Conservation (phyloP, 2,888 invertebrate species). For the Acleris laterana region DNA sequence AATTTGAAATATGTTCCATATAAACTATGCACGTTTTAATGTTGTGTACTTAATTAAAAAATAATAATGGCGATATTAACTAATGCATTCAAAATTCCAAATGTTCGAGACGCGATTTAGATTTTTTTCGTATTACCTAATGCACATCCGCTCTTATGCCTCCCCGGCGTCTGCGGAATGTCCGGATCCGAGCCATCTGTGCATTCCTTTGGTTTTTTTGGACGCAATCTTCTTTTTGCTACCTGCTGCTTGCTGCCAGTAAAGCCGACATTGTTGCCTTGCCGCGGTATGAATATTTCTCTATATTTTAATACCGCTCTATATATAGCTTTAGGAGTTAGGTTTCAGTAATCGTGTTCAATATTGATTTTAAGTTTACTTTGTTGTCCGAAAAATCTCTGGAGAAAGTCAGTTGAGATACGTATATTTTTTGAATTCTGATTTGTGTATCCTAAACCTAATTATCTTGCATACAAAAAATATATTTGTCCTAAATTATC, state of each 20-base stretch:
- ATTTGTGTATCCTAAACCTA: no score
- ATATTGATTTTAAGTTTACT: no score
- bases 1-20: not conserved
- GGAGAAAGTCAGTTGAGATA: no score
- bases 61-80: constrained; percentile 13
- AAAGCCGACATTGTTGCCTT: constrained; percentile 60
- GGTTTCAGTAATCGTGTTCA: not conserved
- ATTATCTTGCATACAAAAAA: no score
- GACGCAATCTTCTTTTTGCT: constrained; percentile 68
- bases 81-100: constrained; percentile 9
- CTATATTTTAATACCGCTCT: constrained; percentile 20
- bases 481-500: no score
- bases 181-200: constrained; percentile 78
- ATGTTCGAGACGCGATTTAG: constrained; percentile 10
- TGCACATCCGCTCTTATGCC: constrained; percentile 42
- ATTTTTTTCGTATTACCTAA: constrained; percentile 27
- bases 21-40: not conserved
- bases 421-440: no score
- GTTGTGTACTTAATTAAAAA: constrained; percentile 1
- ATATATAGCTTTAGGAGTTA: not conserved
- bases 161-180: constrained; percentile 64
- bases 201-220: constrained; percentile 74
- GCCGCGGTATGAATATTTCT: constrained; percentile 35
- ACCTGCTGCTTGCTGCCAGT: constrained; percentile 80
- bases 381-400: no score